These are phyloP conservation scores for Sebastes schlegelii DNA, from an alignment of 2,113 vertebrate species.

Conservation along the genomic window DNA sequence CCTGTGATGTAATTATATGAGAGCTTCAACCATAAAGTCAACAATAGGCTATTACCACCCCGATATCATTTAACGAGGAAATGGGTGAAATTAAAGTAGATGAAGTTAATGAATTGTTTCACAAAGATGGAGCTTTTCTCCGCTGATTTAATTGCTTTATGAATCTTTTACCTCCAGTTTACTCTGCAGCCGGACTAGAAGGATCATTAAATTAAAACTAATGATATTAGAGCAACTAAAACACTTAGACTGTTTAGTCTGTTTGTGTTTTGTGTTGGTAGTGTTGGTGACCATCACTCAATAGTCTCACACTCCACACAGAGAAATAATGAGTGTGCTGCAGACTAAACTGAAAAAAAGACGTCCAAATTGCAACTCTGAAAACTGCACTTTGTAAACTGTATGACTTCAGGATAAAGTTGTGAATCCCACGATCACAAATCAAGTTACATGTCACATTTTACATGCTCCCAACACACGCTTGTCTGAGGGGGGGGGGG, in stretches of 20 bases:
- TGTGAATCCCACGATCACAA: too few relatives aligned
- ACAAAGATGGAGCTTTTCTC: not conserved
- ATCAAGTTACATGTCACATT: too few relatives aligned
- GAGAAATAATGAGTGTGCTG: too few relatives aligned
- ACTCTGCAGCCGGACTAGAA: not conserved
- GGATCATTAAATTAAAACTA: slow-evolving; percentile 4
- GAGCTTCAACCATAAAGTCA: not conserved
- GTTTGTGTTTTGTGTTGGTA: not conserved
- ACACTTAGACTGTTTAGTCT: not conserved
- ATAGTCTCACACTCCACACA: not conserved
- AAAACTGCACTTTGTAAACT: too few relatives aligned
- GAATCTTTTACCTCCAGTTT: too few relatives aligned
- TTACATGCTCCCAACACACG: too few relatives aligned
- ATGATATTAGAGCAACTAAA: not conserved
- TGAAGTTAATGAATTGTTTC: slow-evolving; percentile 2
- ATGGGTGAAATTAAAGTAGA: not conserved
- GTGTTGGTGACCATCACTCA: not conserved
- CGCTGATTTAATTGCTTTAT: not conserved
- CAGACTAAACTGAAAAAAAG: too few relatives aligned
- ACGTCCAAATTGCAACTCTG: too few relatives aligned
- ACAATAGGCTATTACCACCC: not conserved
- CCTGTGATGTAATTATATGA: slow-evolving; percentile 14
- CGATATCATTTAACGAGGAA: slow-evolving; percentile 9
- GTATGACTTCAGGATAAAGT: too few relatives aligned
- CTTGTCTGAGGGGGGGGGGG: too few relatives aligned